phyloP scores from a whole-genome alignment of 30 jellyfish, hydroid and myxozoan species.

The Aurelia aurita region DNA sequence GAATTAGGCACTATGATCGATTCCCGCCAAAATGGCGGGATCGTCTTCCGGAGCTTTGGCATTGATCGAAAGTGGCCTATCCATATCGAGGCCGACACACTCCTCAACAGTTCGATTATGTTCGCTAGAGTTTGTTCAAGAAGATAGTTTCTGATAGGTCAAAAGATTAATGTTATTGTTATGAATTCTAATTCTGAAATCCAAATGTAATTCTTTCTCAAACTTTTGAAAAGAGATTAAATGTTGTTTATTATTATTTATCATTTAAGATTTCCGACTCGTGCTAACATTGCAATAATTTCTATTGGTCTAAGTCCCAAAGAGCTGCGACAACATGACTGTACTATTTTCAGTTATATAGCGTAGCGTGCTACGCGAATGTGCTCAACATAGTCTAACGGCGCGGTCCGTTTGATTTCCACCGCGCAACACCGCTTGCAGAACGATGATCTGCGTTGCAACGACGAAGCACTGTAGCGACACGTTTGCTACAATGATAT shows the following conservation, averaged over 20 bases:
- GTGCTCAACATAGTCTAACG: constrained; percentile 2
- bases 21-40: too few species aligned
- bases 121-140: constrained; percentile 1
- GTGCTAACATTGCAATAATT: constrained; percentile 17
- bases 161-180: constrained; percentile 39
- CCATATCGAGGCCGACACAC: too few species aligned
- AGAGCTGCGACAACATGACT: constrained; percentile 49
- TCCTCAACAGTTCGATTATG: too few species aligned
- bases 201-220: constrained; percentile 20
- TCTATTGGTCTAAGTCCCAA: constrained; percentile 30
- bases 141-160: constrained; percentile 16
- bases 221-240: constrained; percentile 33
- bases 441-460: background rate
- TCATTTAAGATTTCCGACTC: constrained; percentile 16
- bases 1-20: too few species aligned
- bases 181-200: background rate
- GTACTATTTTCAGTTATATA: constrained; percentile 7
- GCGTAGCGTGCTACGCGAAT: constrained; percentile 1
- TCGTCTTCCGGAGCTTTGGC: too few species aligned
- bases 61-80: too few species aligned
- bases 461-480: constrained; percentile 2
- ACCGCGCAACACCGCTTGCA: background rate
- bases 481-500: constrained; percentile 10
- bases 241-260: background rate
- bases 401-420: constrained; percentile 11